These are phyloP conservation scores for Seriola dumerili DNA, from an alignment of 2,113 vertebrate genomes.

Conservation along the genomic window DNA sequence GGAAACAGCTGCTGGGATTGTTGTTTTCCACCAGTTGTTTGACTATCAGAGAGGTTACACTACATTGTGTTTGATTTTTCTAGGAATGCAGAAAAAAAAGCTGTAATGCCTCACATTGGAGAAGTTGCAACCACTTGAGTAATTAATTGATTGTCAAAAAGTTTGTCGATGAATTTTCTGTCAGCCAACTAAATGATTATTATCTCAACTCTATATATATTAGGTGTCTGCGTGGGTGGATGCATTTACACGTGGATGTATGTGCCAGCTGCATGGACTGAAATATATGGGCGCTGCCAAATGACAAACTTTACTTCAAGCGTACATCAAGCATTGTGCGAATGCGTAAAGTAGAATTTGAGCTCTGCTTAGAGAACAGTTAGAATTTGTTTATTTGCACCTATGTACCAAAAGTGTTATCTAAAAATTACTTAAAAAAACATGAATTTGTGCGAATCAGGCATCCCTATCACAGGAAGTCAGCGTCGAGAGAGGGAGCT, in stretches of 20 bases:
- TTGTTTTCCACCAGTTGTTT: not conserved
- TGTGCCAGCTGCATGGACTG: too few relatives aligned
- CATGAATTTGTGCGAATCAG: too few relatives aligned
- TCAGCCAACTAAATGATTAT: slow-evolving; percentile 11
- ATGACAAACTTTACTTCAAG: not conserved
- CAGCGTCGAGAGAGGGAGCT: not conserved
- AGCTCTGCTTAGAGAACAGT: not conserved
- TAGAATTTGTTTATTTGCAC: not conserved
- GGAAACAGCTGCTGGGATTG: not conserved
- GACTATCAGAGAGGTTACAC: not conserved
- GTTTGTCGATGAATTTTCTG: not conserved
- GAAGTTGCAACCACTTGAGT: not conserved
- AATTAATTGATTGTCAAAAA: not conserved
- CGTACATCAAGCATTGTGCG: not conserved
- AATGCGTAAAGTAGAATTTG: not conserved
- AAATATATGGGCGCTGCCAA: too few relatives aligned
- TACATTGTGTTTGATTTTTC: not conserved
- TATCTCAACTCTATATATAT: not conserved
- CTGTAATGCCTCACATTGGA: too few relatives aligned
- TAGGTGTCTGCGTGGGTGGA: slow-evolving; percentile 7
- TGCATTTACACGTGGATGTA: too few relatives aligned
- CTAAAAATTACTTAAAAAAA: too few relatives aligned
- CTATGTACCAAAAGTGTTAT: not conserved
- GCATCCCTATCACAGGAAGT: not conserved
- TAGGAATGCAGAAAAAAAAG: not conserved